A percentile compares a stretch with the other conserved stretches of the same genome.
These are phyloP conservation scores for Drosophila burlai DNA, from an alignment of 1,140 invertebrate genomes.

Conservation along the genomic window DNA sequence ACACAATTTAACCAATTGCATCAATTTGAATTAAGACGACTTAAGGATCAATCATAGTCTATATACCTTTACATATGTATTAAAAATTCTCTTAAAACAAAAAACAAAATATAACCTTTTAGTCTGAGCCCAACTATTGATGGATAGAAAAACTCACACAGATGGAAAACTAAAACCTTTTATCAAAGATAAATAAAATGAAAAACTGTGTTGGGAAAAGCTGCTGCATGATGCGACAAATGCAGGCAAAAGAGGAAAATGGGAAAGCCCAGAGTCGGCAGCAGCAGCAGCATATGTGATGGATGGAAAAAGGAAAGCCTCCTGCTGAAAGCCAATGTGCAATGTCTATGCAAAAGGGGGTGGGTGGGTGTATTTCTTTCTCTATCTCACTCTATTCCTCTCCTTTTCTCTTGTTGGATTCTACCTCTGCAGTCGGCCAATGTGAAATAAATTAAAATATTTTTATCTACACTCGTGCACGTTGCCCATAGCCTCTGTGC, in stretches of 20 bases:
- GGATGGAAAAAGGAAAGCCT: conserved; percentile 29
- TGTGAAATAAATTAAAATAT: conserved; percentile 84
- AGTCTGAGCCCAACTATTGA: conserved; percentile 50
- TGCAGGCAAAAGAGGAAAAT: conserved; percentile 44
- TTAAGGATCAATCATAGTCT: background rate
- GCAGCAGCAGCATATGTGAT: conserved; percentile 44
- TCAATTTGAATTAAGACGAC: no score
- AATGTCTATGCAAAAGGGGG: conserved; percentile 46
- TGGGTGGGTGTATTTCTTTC: conserved; percentile 15
- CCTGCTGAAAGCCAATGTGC: conserved; percentile 58
- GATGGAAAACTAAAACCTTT: conserved; percentile 71
- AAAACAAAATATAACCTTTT: conserved; percentile 42
- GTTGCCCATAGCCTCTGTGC: conserved; percentile 42
- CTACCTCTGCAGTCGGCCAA: conserved; percentile 59
- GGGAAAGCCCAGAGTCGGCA: conserved; percentile 33
- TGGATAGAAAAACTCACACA: conserved; percentile 37
- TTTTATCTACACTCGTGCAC: conserved; percentile 82
- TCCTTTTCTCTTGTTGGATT: background rate
- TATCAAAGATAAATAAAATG: conserved; percentile 83
- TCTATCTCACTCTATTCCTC: background rate
- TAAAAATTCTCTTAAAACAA: conserved; percentile 19
- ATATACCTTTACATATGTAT: no score
- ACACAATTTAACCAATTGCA: background rate
- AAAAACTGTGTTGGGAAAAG: conserved; percentile 27
- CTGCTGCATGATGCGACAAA: conserved; percentile 47